These are phyloP conservation scores for Montifringilla adamsi DNA, from an alignment of 2,113 vertebrate species.

Conservation along the genomic window DNA sequence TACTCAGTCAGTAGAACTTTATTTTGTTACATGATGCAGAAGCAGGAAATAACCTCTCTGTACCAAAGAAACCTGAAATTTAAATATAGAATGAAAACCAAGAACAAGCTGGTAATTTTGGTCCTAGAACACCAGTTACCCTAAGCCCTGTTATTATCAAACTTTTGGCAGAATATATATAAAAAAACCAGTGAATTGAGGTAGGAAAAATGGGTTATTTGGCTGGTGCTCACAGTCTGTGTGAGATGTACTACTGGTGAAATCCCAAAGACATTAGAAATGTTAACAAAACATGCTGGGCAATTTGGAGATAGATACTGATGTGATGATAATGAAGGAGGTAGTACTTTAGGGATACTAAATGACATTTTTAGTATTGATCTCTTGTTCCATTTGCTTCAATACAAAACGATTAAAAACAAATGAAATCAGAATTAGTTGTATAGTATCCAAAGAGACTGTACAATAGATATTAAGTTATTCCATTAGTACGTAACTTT, in stretches of 20 bases:
- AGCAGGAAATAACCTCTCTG: background rate
- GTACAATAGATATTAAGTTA: background rate
- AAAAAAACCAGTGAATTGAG: background rate
- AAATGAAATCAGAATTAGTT: background rate
- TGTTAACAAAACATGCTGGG: background rate
- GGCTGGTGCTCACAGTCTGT: background rate
- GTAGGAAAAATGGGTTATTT: background rate
- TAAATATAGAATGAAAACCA: background rate
- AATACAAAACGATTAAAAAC: background rate
- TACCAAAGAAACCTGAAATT: background rate
- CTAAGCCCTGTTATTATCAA: background rate
- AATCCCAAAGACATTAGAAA: background rate
- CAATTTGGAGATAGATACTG: background rate
- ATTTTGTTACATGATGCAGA: background rate
- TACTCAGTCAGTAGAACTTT: background rate
- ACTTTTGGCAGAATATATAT: background rate
- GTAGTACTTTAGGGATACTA: background rate
- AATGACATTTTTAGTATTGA: background rate
- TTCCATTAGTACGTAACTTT: background rate
- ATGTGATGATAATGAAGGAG: background rate
- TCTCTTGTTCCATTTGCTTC: background rate
- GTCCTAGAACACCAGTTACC: background rate
- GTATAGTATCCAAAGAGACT: background rate
- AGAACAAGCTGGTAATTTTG: background rate
- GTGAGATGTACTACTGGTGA: background rate